Percentiles rank a stretch among this genome's conserved stretches.
These are phyloP conservation scores for Sebastiscus tertius DNA, from an alignment of 2,797 vertebrate species.

Conservation along the genomic window DNA sequence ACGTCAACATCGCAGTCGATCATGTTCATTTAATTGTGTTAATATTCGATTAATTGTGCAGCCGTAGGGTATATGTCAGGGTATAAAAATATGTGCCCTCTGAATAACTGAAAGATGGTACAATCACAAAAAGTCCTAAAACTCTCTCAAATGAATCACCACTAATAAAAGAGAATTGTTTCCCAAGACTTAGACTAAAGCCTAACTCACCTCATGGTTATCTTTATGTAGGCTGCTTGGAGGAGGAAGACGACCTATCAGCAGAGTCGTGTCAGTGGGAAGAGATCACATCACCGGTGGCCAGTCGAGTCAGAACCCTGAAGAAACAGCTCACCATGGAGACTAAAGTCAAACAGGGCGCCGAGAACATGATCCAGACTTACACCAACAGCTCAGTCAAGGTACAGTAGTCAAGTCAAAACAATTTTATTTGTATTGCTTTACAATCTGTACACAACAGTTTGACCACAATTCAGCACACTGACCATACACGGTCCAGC, in stretches of 20 bases:
- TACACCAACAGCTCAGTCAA: constrained; percentile 86
- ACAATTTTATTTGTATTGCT: no score
- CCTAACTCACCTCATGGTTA: neutral
- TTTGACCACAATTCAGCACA: no score
- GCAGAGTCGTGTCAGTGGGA: constrained; percentile 83
- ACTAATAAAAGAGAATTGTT: neutral
- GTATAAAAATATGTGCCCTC: neutral
- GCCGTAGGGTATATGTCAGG: neutral
- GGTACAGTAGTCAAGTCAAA: constrained; percentile 69
- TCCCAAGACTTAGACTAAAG: neutral
- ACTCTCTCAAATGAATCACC: neutral
- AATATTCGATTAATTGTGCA: no score
- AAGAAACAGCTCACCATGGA: constrained; percentile 94
- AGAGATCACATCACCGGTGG: constrained; percentile 79
- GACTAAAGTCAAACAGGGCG: constrained; percentile 94
- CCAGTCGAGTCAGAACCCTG: constrained; percentile 84
- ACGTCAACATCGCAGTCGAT: no score
- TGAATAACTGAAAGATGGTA: neutral
- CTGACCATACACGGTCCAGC: no score
- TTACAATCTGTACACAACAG: no score
- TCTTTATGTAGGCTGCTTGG: constrained; percentile 16
- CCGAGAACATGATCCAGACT: constrained; percentile 94
- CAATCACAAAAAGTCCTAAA: neutral
- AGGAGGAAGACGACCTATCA: constrained; percentile 74
- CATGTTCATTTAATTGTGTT: no score